Base-by-base conservation (phyloP, 64 coral and sea anemone genomes). In the Astreopora myriophthalma region DNA sequence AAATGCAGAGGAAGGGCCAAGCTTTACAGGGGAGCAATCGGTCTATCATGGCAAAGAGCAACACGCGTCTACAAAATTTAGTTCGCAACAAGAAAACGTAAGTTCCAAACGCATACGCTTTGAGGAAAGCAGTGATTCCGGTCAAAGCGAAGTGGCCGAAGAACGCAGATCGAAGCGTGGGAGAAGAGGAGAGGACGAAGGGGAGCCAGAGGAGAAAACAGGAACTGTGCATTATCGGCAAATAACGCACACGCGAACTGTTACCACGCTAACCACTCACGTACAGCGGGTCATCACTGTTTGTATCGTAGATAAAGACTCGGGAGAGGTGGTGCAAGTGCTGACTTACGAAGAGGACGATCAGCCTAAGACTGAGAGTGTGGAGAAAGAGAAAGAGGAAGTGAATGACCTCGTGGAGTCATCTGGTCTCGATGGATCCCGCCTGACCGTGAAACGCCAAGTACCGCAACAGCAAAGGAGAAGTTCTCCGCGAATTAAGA, bases 201-300 rank as follows among this genome's bases (percentile, higher is more conserved):
- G 1, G 6, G 24, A 64, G 4, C 8, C 19, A 12, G 13, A 0
- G 6, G 49, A 58, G 42, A 52, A 30, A 39, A 8, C 40, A 30
- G 39, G 31, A 49, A 51, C 12, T 28, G 48, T 80, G 69, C 65
- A 51, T 27, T 89, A 74, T 22, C 27, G 42, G 17, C 82, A 85
- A 24, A 33, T 86, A 12, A 92, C 55, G 3, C 49, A 74, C 29
- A 76, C 70, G 1, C 48, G 51, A 10, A 86, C 25, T 16, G 19
- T 92, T 13, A 85, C 58, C 12, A 86, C 70, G 0, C 48, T 92
- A 16, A 92, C 90, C 1, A 92, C 90, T 32, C 24, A 62, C 26
- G 69, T 92, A 5, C 25, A 62, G 63, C 87, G 48, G 29, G 40
- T 72, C 23, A 67, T 87, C 10, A 87, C 85, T 3, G 67, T 87